These are phyloP conservation scores for Cygnus buccinator DNA, from an alignment of 2,113 vertebrate species.

Conservation along the genomic window DNA sequence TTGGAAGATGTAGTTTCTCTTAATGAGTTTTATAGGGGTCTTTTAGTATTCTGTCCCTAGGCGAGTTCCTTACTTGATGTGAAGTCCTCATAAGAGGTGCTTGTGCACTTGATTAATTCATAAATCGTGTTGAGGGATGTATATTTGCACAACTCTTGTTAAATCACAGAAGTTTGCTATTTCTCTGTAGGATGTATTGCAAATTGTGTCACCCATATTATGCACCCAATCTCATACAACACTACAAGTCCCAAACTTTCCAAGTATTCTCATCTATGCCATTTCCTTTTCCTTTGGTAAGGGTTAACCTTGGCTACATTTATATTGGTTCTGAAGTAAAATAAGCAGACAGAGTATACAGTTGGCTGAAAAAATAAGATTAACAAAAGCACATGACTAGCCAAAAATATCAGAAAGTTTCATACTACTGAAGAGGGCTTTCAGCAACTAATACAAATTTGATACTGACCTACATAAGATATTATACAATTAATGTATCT, in stretches of 20 bases:
- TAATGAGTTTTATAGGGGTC: slow-evolving; percentile 79
- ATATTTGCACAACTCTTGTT: slow-evolving; percentile 75
- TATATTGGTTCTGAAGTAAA: not conserved
- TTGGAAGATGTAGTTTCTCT: slow-evolving; percentile 74
- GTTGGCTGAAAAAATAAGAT: not conserved
- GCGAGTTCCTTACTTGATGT: slow-evolving; percentile 65
- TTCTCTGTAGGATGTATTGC: slow-evolving; percentile 57
- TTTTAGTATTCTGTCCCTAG: slow-evolving; percentile 78
- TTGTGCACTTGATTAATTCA: slow-evolving; percentile 80
- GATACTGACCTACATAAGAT: not conserved
- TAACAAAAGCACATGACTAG: not conserved
- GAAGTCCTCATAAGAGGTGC: slow-evolving; percentile 74
- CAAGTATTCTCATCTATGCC: slow-evolving; percentile 5
- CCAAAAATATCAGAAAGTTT: not conserved
- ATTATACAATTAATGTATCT: not conserved
- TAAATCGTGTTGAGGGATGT: slow-evolving; percentile 67
- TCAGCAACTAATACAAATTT: not conserved
- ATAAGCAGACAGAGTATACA: not conserved
- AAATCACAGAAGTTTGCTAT: slow-evolving; percentile 61
- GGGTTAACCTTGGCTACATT: slow-evolving; percentile 35
- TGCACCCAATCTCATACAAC: slow-evolving; percentile 46
- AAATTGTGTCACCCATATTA: slow-evolving; percentile 49
- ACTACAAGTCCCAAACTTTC: slow-evolving; percentile 32
- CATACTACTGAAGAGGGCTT: not conserved
- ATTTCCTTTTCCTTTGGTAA: slow-evolving; percentile 26